Evolutionary conservation across 2,888 invertebrate genomes (phyloP), one percentile per base, ranked within the genome.

Genomic region (Cheiracanthium punctorium): DNA sequence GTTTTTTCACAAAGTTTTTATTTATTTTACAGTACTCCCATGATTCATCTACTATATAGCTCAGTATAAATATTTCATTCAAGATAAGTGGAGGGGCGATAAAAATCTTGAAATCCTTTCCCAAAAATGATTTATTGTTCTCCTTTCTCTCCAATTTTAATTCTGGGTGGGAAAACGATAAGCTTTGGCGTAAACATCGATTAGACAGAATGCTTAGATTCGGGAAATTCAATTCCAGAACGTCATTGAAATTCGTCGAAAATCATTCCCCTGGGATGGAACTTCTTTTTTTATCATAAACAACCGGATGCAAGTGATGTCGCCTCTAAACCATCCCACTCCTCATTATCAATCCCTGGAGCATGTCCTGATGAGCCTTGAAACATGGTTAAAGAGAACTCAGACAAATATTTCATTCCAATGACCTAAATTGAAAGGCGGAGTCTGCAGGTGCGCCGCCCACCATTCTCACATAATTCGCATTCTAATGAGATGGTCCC

Each of bases 381-480:
- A 24, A 58, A 58, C 58, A 17, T 24, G 12, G 24, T 58, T 24
- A 48, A n/a, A n/a, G n/a, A 48, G 1, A 7, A 37, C 14, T 48
- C 48, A 48, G 58, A 58, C 24, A 58, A 58, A 58, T 58, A 58
- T 58, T 24, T 58, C 20, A 58, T 58, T 7, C 2, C 58, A 24
- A 17, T 24, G 5, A 58, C 58, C 58, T 58, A 58, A 58, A 58
- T 58, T n/a, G 58, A 1, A 1, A 12, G 58, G 58, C 58, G 58
- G 58, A 12, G 1, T 58, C 32, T 29, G 14, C 2, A 5, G 8
- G 20, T 58, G 52, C 20, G 73, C 67, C 58, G 58, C 33, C 84
- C 74, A 43, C 69, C 58, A 30, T 52, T 70, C 67, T 58, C 52
- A 79, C 84, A 84, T 79, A 84, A 84, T 84, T 84, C 84, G 73